These are phyloP conservation scores for Sphyrna mokarran DNA, from an alignment of 2,113 vertebrate species.

Conservation along the genomic window DNA sequence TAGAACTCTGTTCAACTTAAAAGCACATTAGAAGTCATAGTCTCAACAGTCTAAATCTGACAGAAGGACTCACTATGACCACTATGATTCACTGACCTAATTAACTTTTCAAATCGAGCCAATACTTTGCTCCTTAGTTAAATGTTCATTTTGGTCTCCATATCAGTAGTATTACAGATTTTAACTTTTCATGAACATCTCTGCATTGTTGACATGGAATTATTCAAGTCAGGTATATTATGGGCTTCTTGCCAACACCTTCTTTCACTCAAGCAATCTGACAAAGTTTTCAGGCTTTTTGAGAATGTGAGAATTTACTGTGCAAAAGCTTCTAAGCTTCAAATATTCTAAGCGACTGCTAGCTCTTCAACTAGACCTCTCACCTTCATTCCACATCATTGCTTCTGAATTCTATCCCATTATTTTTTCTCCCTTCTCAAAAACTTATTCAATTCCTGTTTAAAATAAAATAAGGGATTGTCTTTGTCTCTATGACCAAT, in stretches of 20 bases:
- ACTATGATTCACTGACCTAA: not conserved
- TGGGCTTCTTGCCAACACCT: not conserved
- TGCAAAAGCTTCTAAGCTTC: not conserved
- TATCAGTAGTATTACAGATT: not conserved
- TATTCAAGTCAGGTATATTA: not conserved
- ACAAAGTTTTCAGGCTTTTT: not conserved
- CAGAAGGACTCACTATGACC: not conserved
- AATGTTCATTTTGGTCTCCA: not conserved
- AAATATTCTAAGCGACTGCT: not conserved
- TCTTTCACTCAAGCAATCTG: not conserved
- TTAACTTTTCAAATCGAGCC: not conserved
- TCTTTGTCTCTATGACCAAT: not conserved
- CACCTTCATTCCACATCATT: not conserved
- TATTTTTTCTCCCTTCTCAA: not conserved
- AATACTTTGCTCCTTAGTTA: not conserved
- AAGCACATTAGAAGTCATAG: not conserved
- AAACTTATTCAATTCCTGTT: not conserved
- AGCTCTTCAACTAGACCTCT: not conserved
- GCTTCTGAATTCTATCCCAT: not conserved
- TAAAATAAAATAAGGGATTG: not conserved
- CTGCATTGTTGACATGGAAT: not conserved
- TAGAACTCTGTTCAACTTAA: not conserved
- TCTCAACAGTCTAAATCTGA: not conserved
- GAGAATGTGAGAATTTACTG: not conserved
- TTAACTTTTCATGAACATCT: not conserved